Conservation (phyloP, 2,113 vertebrate species). For the Phylloscopus trochilus region DNA sequence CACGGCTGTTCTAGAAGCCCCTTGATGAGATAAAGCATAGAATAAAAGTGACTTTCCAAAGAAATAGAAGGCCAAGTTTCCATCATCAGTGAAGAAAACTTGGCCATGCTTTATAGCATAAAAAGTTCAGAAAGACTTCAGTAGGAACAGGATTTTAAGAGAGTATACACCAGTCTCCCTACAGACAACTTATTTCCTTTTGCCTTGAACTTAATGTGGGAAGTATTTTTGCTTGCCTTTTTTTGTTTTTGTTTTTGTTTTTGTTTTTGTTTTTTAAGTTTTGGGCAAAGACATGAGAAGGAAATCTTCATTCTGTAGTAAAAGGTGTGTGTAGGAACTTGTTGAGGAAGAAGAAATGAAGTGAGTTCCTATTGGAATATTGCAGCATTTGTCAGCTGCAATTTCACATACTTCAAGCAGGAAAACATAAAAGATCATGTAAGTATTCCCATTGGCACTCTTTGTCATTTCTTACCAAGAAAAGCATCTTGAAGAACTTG, state of each 20-base stretch:
- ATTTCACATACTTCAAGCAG: not conserved
- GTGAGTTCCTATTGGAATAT: not conserved
- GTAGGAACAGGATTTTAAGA: not conserved
- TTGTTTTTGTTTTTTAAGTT: not conserved
- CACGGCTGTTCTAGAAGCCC: not conserved
- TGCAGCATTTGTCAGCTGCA: not conserved
- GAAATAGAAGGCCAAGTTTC: not conserved
- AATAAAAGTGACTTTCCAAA: not conserved
- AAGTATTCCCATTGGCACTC: not conserved
- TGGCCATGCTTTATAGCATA: not conserved
- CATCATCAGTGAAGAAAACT: not conserved
- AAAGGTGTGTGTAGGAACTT: not conserved
- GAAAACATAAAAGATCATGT: not conserved
- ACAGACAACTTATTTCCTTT: not conserved
- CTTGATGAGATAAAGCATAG: not conserved
- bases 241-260: not conserved
- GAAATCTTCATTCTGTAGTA: not conserved
- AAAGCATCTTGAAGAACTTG: not conserved
- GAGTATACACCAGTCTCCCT: not conserved
- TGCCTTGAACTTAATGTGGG: not conserved
- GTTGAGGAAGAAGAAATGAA: not conserved
- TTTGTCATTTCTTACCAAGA: not conserved
- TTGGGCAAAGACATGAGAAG: not conserved
- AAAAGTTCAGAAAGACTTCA: not conserved
- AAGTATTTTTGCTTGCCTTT: fast-evolving